Evolutionary conservation across 2,888 invertebrate genomes (phyloP).

Genomic region (Drosophila infuscata): DNA sequence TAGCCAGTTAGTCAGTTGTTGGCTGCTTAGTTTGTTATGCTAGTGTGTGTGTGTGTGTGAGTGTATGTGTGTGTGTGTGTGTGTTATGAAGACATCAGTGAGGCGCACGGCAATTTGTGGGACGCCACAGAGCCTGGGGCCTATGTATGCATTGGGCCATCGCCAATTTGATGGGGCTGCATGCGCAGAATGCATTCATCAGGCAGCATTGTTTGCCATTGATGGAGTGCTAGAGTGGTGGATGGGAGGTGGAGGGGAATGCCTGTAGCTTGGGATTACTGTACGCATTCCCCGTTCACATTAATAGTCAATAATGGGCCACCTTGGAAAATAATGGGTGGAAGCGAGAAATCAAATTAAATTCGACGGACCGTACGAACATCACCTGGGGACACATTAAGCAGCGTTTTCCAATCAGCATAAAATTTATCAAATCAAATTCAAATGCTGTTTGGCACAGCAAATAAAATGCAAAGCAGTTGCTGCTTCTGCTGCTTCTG

Average conservation of each 20-base stretch:
- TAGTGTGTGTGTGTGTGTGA: slow-evolving; percentile 31
- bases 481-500: slow-evolving; percentile 1
- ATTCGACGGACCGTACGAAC: slow-evolving; percentile 24
- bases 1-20: slow-evolving; percentile 20
- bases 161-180: slow-evolving; percentile 68
- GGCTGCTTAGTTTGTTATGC: slow-evolving; percentile 24
- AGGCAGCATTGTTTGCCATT: slow-evolving; percentile 73
- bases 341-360: slow-evolving; percentile 52
- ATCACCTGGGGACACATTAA: slow-evolving; percentile 73
- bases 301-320: slow-evolving; percentile 78
- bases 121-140: slow-evolving; percentile 64
- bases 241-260: slow-evolving; percentile 9
- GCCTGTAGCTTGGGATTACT: slow-evolving; percentile 38
- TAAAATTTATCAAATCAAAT: slow-evolving; percentile 81
- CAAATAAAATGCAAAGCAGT: slow-evolving; percentile 68
- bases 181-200: slow-evolving; percentile 72
- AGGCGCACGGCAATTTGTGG: slow-evolving; percentile 78
- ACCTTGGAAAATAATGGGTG: slow-evolving; percentile 72
- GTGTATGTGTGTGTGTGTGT: slow-evolving; percentile 30
- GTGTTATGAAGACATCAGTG: slow-evolving; percentile 77
- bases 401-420: slow-evolving; percentile 78
- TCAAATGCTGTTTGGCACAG: slow-evolving; percentile 58
- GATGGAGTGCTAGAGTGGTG: slow-evolving; percentile 37
- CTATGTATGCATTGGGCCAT: slow-evolving; percentile 33
- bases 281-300: slow-evolving; percentile 69